Evolutionary conservation across 2,797 vertebrate genomes (phyloP).

Genomic region (Molossus alvarezi): DNA sequence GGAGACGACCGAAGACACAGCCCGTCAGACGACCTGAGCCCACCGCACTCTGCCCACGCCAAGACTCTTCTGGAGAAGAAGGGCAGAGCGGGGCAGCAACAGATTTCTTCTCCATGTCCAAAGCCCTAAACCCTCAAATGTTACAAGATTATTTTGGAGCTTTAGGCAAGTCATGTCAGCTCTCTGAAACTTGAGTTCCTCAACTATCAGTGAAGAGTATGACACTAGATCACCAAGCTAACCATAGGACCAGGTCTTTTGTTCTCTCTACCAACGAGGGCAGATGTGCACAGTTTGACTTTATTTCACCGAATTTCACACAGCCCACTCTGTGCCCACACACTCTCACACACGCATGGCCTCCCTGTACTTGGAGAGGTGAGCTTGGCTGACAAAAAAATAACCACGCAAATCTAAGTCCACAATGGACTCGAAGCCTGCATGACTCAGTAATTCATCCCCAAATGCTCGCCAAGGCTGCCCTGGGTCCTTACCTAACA

Average conservation of each 20-base stretch:
- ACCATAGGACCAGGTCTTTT: not conserved
- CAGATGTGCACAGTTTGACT: not conserved
- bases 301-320: not conserved
- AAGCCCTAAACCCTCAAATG: not conserved
- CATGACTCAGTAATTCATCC: constrained; percentile 17
- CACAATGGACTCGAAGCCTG: not conserved
- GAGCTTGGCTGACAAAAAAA: not conserved
- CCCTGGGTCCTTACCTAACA: not conserved
- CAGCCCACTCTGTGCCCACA: not conserved
- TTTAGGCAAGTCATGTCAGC: not conserved
- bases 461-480: constrained; percentile 11
- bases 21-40: not conserved
- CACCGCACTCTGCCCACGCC: not conserved
- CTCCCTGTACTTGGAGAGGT: not conserved
- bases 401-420: not conserved
- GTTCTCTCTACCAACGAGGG: not conserved
- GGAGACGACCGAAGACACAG: not conserved
- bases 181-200: not conserved
- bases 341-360: not conserved
- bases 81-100: not conserved
- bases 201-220: not conserved
- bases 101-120: not conserved
- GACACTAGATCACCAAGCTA: not conserved
- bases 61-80: not conserved
- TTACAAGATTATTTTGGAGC: not conserved